A percentile compares a stretch with the other conserved stretches of the same genome.
These are phyloP conservation scores for Caenorhabditis virilis DNA, from an alignment of 2,888 invertebrate species.

Conservation along the genomic window DNA sequence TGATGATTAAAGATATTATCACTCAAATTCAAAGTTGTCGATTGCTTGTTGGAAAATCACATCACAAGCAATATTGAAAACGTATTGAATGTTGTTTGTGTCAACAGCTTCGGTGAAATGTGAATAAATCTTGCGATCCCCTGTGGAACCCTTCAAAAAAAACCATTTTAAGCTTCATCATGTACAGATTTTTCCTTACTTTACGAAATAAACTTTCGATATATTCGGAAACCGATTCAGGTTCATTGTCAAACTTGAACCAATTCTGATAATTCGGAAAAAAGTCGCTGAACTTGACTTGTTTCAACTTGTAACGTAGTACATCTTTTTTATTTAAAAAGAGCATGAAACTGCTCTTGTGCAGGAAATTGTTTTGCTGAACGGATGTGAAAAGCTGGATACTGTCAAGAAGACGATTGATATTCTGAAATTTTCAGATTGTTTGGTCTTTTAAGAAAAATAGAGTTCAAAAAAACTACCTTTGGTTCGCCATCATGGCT, in stretches of 20 bases:
- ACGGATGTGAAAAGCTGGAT: conserved; percentile 41
- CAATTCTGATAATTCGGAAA: conserved; percentile 23
- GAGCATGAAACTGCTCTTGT: conserved; percentile 37
- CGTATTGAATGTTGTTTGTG: conserved; percentile 33
- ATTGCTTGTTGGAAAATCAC: conserved; percentile 38
- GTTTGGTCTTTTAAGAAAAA: too few relatives aligned
- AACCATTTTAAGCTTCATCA: not conserved
- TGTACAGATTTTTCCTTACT: conserved; percentile 10
- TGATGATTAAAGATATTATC: not conserved
- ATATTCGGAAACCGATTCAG: conserved; percentile 14
- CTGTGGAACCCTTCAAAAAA: conserved; percentile 9
- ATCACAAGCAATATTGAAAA: conserved; percentile 35
- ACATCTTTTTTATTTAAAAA: conserved; percentile 46
- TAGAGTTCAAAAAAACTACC: too few relatives aligned
- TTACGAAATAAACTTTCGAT: conserved; percentile 36
- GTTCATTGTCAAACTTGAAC: conserved; percentile 7
- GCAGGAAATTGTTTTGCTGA: conserved; percentile 35
- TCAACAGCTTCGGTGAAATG: conserved; percentile 37
- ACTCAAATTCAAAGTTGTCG: conserved; percentile 13
- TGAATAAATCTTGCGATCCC: conserved; percentile 21
- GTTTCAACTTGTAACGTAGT: conserved; percentile 23
- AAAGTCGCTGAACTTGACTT: conserved; percentile 18
- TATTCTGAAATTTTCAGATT: conserved; percentile 14
- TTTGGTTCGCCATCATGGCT: too few relatives aligned
- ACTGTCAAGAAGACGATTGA: conserved; percentile 36